Base-by-base conservation (phyloP, 2,797 vertebrate genomes). In the Aselliscus stoliczkanus region DNA sequence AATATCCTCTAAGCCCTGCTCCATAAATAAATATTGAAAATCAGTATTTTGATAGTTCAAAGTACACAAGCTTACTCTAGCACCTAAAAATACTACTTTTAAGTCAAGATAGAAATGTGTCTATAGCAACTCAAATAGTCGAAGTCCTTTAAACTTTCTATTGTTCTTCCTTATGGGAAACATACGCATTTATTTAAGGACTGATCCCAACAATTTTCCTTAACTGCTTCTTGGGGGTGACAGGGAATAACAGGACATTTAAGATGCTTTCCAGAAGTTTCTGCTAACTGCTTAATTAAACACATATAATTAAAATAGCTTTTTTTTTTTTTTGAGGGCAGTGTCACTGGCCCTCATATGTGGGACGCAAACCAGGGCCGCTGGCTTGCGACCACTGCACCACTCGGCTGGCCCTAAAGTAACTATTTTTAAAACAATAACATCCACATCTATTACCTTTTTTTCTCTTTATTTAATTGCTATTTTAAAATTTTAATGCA, bases 361-460 rank as follows among this genome's bases (percentile, higher is more conserved):
- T n/a, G n/a, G n/a, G n/a, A n/a, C n/a, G n/a, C n/a, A n/a, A n/a
- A n/a, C n/a, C n/a, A n/a, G n/a, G n/a, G n/a, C n/a, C n/a, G n/a
- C n/a, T n/a, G n/a, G n/a, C n/a, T n/a, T n/a, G n/a, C n/a, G n/a
- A n/a, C n/a, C n/a, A n/a, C n/a, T n/a, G n/a, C n/a, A n/a, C n/a
- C n/a, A n/a, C n/a, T n/a, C n/a, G n/a, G n/a, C n/a, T n/a, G n/a
- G n/a, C n/a, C n/a, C n/a, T n/a, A n/a, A 88, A 58, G 12, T 42
- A 86, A 88, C 15, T 86, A 75, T n/a, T 90, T 88, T 93, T 50
- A 90, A 70, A 82, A 93, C 94, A 82, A 21, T 56, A 72, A 90
- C 3, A 72, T 70, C 25, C 23, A n/a, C 13, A 88, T 37, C 58
- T 73, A 67, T 93, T 92, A 72, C 73, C 39, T 80, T 90, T 73